Base-by-base conservation (phyloP, 2,113 vertebrate species). In the Microtus montanus region DNA sequence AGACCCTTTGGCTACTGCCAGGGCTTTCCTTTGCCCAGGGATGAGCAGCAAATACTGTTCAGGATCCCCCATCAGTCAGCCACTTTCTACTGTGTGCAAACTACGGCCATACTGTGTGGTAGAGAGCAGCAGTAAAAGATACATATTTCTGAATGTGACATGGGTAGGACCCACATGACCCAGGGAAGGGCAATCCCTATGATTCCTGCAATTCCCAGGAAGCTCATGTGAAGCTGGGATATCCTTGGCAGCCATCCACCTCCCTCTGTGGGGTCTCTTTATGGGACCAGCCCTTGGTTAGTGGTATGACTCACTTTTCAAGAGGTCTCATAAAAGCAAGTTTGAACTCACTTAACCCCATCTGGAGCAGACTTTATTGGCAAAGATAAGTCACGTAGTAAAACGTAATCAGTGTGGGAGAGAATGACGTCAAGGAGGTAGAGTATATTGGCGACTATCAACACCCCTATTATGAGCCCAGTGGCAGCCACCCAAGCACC, bases 161-260 rank as follows among this genome's bases (percentile, higher is more conserved):
- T 44, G 47, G 6, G 5, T 58, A 44, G 54, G 2, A 1, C 83
- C 24, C 47, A 19, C 35, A 11, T 12, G 15, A 5, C 33, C 79
- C 73, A 15, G 6, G 28, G 11, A 28, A 78, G 24, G 71, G n/a
- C 15, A 13, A 22, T 61, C 0, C 0, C 0, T 28, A 3, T 68
- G 74, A 17, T n/a, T n/a, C n/a, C 41, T 87, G 35, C 26, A 28
- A 7, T 35, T n/a, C 20, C 20, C 49, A 6, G 35, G 17, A 5
- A 80, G 44, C 26, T 49, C 33, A 3, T 1, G 1, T 1, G 22
- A 33, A 26, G 2, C 30, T 89, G 20, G 47, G 19, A 38, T 3
- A 3, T 66, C 71, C 12, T 2, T 61, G 17, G 2, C 2, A 35
- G 20, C 49, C 74, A 35, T n/a, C 74, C 0, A 13, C 33, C 47